These are phyloP conservation scores for Dipus sagitta DNA, from an alignment of 2,797 vertebrate genomes.

Conservation along the genomic window DNA sequence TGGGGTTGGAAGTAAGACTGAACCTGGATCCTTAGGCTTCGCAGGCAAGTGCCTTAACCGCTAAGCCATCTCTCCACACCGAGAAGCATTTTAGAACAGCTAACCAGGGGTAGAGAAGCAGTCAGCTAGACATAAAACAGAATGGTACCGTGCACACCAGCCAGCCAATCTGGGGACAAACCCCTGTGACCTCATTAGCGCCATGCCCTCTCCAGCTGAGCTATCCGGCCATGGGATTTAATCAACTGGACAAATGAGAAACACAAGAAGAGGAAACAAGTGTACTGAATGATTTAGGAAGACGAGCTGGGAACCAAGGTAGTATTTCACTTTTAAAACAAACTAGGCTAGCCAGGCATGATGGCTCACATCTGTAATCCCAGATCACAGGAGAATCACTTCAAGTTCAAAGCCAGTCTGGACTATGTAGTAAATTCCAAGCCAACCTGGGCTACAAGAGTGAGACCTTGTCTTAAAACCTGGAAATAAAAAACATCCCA, in stretches of 20 bases:
- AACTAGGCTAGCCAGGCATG: too few species aligned
- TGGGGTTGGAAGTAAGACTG: not conserved
- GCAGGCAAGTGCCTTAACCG: too few species aligned
- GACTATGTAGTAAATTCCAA: not conserved
- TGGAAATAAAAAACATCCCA: not conserved
- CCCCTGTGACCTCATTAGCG: conserved; percentile 6
- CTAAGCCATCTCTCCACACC: too few species aligned
- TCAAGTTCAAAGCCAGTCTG: not conserved
- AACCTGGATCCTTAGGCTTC: too few species aligned
- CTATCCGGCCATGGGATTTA: conserved; percentile 16
- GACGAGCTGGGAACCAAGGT: not conserved
- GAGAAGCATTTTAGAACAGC: conserved; percentile 14
- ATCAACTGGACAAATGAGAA: conserved; percentile 23
- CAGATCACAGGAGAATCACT: not conserved
- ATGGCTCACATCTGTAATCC: not conserved
- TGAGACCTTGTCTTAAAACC: not conserved
- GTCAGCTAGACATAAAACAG: not conserved
- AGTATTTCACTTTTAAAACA: conserved; percentile 56
- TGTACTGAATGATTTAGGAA: not conserved
- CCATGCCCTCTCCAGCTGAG: not conserved
- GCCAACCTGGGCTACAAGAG: not conserved
- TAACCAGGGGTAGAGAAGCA: not conserved
- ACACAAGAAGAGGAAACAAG: conserved; percentile 13
- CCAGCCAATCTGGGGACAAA: not conserved
- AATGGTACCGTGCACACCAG: conserved; percentile 3